Evolutionary conservation across 2,888 invertebrate genomes (phyloP).

Genomic region (Mystacides longicornis): DNA sequence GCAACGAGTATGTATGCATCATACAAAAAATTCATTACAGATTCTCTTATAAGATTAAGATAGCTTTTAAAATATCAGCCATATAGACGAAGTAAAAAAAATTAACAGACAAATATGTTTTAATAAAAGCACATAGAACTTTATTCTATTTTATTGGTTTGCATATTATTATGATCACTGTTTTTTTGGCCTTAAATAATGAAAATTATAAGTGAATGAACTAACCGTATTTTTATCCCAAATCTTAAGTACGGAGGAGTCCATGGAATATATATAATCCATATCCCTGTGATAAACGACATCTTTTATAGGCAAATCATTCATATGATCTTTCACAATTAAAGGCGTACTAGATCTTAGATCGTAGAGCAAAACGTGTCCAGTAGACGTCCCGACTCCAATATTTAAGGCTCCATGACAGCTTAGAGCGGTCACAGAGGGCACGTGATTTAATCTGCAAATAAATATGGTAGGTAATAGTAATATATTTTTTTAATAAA

Average conservation of each 20-base stretch:
- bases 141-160: no score
- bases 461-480: not conserved
- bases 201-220: no score
- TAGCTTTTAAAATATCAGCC: no score
- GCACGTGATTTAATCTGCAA: conserved; percentile 56
- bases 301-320: conserved; percentile 82
- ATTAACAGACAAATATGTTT: no score
- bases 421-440: conserved; percentile 71
- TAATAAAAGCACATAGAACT: no score
- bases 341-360: conserved; percentile 86
- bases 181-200: no score
- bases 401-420: conserved; percentile 68
- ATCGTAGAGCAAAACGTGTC: conserved; percentile 91
- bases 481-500: not conserved
- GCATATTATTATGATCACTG: no score
- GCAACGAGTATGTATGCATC: no score
- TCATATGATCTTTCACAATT: conserved; percentile 89
- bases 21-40: no score
- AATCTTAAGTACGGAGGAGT: conserved; percentile 79
- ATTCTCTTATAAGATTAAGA: no score
- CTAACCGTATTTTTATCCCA: conserved; percentile 82
- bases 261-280: conserved; percentile 83
- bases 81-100: no score
- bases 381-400: conserved; percentile 90
- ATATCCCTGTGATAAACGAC: conserved; percentile 76